Base-by-base conservation (phyloP, 2,797 vertebrate genomes). In the Paratrypauchen microcephalus region DNA sequence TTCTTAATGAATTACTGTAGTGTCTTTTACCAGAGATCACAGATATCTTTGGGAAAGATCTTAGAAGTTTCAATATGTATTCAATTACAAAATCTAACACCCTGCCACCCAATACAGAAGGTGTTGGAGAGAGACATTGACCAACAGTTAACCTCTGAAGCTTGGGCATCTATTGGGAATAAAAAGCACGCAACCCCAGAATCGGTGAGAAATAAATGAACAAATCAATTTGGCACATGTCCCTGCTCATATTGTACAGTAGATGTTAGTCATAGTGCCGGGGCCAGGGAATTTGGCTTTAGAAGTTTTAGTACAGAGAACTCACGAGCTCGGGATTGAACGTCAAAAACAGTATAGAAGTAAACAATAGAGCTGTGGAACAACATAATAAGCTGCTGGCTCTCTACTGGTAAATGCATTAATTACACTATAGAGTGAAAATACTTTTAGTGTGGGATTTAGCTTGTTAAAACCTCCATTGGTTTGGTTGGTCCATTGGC, bases 71-170 rank as follows among this genome's bases (percentile, higher is more conserved):
- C 82, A 82, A 83, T 87, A 87, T 94, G 90, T 88, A 90, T 88
- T 83, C 87, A 90, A 92, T 90, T 87, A 83, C 90, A 85, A 82
- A 88, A 92, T 91, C 90, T 91, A 91, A 92, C 88, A 90, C 91
- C 92, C 91, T 93, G 92, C 92, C 91, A 86, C 89, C 92, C 92
- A 90, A 92, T 93, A 92, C 90, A 92, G 92, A 93, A 93, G 92
- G 90, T 93, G 91, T 88, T 92, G 93, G 92, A 93, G 92, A 93
- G 91, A 92, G 89, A 92, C 91, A 92, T 92, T 93, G 93, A 93
- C 84, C 85, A 92, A 92, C 87, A 91, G 92, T 93, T 93, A 92
- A 93, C 92, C 89, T 89, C 92, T 88, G 91, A 93, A 93, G 92
- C 90, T 91, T 93, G 92, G 91, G 91, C 92, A 86, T 92, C 93